These are phyloP conservation scores for Anastrepha obliqua DNA, from an alignment of 1,140 invertebrate species.

Conservation along the genomic window DNA sequence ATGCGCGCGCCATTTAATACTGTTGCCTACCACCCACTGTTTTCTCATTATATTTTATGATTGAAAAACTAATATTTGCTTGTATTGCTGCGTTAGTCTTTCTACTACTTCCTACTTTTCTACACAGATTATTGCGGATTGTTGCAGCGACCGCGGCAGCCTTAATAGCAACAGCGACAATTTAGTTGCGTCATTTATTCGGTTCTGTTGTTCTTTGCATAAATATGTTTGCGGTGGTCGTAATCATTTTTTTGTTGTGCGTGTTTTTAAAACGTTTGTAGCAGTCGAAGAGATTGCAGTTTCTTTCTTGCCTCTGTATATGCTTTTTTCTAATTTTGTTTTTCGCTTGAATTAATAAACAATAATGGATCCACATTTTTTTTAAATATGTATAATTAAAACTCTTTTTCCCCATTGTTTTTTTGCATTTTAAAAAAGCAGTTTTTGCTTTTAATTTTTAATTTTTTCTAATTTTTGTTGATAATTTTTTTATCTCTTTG, in stretches of 20 bases:
- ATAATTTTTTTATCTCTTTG: no score
- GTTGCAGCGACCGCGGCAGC: neutral
- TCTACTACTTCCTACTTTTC: neutral
- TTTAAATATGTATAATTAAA: neutral
- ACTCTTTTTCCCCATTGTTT: no score
- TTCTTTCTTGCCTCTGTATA: neutral
- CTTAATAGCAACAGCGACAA: neutral
- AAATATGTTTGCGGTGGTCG: neutral
- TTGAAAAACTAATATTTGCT: constrained; percentile 29
- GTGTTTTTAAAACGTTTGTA: no score
- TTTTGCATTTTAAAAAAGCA: no score
- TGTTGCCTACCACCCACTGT: neutral
- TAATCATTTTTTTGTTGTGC: neutral
- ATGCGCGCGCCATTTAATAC: neutral
- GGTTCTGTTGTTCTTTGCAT: neutral
- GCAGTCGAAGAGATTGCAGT: neutral
- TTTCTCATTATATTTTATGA: constrained; percentile 17
- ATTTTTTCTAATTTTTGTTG: no score
- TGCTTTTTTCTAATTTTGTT: neutral
- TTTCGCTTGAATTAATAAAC: no score
- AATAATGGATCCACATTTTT: neutral
- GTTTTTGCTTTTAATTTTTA: no score
- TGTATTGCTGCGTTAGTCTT: neutral
- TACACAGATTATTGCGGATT: neutral
- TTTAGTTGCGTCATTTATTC: neutral